Evolutionary conservation across 2,113 vertebrate genomes (phyloP).

Genomic region (Hippoglossus stenolepis): DNA sequence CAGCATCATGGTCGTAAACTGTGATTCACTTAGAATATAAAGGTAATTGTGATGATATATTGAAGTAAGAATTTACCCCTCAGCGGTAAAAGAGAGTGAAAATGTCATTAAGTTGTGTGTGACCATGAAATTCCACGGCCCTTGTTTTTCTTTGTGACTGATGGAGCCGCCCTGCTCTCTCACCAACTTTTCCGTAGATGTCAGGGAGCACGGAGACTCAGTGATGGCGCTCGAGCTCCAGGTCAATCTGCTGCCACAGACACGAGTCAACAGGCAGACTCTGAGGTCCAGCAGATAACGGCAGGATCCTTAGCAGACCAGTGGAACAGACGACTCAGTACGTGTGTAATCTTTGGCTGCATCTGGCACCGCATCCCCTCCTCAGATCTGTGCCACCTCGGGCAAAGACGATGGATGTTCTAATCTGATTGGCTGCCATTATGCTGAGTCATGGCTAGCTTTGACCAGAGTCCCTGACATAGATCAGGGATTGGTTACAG

Average conservation of each 20-base stretch:
- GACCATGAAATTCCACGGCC: too few species aligned
- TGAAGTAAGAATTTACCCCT: too few species aligned
- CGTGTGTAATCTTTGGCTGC: background rate
- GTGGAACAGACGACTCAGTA: background rate
- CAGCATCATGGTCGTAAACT: background rate
- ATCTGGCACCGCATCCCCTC: background rate
- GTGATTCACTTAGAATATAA: background rate
- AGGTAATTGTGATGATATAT: background rate
- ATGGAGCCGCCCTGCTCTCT: background rate
- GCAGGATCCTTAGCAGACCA: background rate
- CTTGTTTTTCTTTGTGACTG: background rate
- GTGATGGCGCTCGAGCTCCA: background rate
- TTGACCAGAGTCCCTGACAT: conserved; percentile 13
- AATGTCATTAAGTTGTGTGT: too few species aligned
- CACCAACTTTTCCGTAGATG: background rate
- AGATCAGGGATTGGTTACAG: conserved; percentile 36
- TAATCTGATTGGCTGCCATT: background rate
- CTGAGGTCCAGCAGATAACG: conserved; percentile 17
- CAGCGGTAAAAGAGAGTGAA: too few species aligned
- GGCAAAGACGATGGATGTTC: background rate
- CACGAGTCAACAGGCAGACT: background rate
- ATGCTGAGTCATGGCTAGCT: background rate
- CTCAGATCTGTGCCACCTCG: background rate
- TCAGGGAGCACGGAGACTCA: background rate
- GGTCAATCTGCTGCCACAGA: conserved; percentile 17